Evolutionary conservation across 2,113 vertebrate species (phyloP), one percentile per base, ranked within the genome.

Genomic region (Paramisgurnus dabryanus): DNA sequence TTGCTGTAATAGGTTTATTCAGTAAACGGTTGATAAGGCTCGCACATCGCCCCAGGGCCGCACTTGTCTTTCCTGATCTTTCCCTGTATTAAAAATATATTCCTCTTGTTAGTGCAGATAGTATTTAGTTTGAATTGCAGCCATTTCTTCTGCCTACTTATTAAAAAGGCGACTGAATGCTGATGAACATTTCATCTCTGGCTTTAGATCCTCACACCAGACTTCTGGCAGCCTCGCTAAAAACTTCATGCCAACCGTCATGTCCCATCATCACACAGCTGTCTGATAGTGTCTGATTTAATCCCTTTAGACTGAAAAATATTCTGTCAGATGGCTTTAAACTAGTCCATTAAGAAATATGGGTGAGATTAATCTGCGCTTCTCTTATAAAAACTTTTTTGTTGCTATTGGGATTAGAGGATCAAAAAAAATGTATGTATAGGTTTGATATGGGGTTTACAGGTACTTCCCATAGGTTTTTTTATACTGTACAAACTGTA

Each of bases 1-100:
- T 80, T 80, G 71, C 83, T 76, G 50, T 82, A 82, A 82, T 80
- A 70, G 72, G 77, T 84, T 80, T 84, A 80, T 63, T 77, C 41
- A 67, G 82, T 84, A 80, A 80, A 77, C 67, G 72, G 67, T 67
- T 80, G 79, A 80, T 80, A 80, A 80, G 79, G 27, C 70, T 74
- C 39, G 43, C 27, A 73, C 40, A 58, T 75, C 2, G 4, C 39
- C 72, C 53, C 45, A 72, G 71, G 78, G 72, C 47, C 47, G 34
- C 55, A 57, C 61, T 76, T 67, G 72, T 82, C 80, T 66, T 79
- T 76, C 47, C 69, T 58, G 50, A 55, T 39, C 40, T 80, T 8
- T 39, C 4, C 50, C 10, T 67, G 45, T 77, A 53, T 67, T 50
- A 12, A 55, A 58, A 58, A 58, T 58, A 55, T 57, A 22, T 78